Conservation (phyloP, 2,888 invertebrate genomes). For the Cephonodes hylas region DNA sequence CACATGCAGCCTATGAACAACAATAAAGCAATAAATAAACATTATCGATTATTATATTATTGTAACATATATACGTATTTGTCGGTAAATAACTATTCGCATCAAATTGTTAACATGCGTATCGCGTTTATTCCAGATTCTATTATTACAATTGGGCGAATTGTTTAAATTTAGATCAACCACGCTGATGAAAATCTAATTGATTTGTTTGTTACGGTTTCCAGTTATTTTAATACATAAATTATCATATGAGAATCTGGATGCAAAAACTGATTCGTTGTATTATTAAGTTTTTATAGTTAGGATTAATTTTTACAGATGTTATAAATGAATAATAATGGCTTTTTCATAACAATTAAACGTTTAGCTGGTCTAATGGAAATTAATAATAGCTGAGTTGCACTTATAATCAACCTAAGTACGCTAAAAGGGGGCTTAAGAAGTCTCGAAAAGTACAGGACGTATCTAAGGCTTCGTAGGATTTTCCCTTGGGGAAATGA, state of each 20-base stretch:
- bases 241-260: neutral
- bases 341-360: too few species aligned
- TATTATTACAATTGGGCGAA: neutral
- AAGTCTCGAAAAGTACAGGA: too few species aligned
- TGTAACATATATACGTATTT: neutral
- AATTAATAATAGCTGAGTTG: too few species aligned
- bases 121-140: slow-evolving; percentile 9
- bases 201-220: neutral
- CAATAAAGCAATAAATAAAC: neutral
- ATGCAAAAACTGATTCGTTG: neutral
- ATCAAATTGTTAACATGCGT: slow-evolving; percentile 22
- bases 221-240: neutral
- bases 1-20: too few species aligned
- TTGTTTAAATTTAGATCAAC: neutral
- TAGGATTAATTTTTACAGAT: neutral
- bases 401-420: too few species aligned
- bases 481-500: too few species aligned
- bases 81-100: neutral
- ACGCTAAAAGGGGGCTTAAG: too few species aligned
- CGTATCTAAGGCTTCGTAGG: too few species aligned
- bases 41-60: neutral
- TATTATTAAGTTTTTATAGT: neutral
- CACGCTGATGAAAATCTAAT: neutral
- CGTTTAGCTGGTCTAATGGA: too few species aligned
- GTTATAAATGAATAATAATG: too few species aligned